Percentiles rank a stretch among this genome's conserved stretches.
phyloP scores from a whole-genome alignment of 2,888 invertebrate species.

The Drosophila neutralis region DNA sequence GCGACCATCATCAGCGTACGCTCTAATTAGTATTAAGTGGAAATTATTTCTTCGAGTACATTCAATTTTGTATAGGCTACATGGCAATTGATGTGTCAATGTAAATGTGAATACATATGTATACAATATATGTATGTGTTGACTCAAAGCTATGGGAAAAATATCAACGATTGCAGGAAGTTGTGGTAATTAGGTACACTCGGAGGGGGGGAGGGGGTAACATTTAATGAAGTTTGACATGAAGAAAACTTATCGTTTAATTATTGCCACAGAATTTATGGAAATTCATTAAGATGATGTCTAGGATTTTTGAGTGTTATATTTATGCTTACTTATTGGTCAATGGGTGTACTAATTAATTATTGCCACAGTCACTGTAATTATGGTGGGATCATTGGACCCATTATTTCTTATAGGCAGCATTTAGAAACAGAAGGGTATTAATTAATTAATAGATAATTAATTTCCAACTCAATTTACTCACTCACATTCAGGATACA shows the following conservation, averaged over 20 bases:
- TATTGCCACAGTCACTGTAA: slow-evolving; percentile 1
- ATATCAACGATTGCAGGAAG: slow-evolving; percentile 25
- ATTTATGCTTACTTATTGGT: slow-evolving; percentile 29
- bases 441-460: not conserved
- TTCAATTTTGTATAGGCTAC: slow-evolving; percentile 61
- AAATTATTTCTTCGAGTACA: slow-evolving; percentile 74
- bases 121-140: not conserved
- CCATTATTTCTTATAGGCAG: not conserved
- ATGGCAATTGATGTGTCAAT: slow-evolving; percentile 61
- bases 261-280: slow-evolving; percentile 75
- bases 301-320: slow-evolving; percentile 27
- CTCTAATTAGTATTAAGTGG: slow-evolving; percentile 79
- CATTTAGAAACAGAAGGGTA: not conserved
- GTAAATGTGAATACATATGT: slow-evolving; percentile 19
- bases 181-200: slow-evolving; percentile 62
- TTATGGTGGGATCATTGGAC: slow-evolving; percentile 12
- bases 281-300: slow-evolving; percentile 70
- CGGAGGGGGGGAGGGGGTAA: slow-evolving; percentile 13
- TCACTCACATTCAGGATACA: not conserved
- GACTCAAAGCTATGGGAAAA: slow-evolving; percentile 43
- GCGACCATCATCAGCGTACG: slow-evolving; percentile 48
- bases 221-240: slow-evolving; percentile 66
- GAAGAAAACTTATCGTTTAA: slow-evolving; percentile 67
- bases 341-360: slow-evolving; percentile 22
- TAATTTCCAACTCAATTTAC: not conserved